Evolutionary conservation across 2,113 vertebrate genomes (phyloP).

Genomic region (Scomber colias): DNA sequence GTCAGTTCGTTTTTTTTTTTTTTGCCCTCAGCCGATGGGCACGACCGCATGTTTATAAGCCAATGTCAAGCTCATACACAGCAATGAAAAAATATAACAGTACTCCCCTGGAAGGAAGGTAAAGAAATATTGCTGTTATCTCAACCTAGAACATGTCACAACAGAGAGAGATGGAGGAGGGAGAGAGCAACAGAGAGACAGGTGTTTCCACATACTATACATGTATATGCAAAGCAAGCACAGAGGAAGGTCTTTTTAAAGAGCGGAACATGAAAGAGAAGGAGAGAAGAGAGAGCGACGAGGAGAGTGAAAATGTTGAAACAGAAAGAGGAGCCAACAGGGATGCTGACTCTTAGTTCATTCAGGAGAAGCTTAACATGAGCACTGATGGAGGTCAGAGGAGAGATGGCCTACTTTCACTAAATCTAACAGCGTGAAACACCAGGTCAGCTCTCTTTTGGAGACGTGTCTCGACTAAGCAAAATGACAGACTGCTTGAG

Average conservation of each 20-base stretch:
- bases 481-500: conserved; percentile 9
- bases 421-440: conserved; percentile 43
- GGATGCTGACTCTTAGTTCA: conserved; percentile 29
- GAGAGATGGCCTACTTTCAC: conserved; percentile 66
- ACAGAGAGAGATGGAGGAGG: background rate
- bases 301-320: conserved; percentile 6
- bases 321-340: conserved; percentile 22
- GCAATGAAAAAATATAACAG: conserved; percentile 19
- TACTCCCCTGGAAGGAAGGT: conserved; percentile 27
- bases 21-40: conserved; percentile 35
- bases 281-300: background rate
- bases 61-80: conserved; percentile 45
- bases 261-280: conserved; percentile 6
- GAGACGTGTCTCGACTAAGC: conserved; percentile 21
- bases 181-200: background rate
- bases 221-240: background rate
- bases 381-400: conserved; percentile 58
- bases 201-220: background rate
- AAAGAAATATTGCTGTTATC: conserved; percentile 7
- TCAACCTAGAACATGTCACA: conserved; percentile 9
- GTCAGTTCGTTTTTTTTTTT: conserved; percentile 36
- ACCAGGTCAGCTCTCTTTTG: conserved; percentile 28
- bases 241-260: background rate
- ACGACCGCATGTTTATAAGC: conserved; percentile 45
- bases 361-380: conserved; percentile 49